Conservation (phyloP, 2,797 vertebrate species). For the Triplophysa bombifrons region DNA sequence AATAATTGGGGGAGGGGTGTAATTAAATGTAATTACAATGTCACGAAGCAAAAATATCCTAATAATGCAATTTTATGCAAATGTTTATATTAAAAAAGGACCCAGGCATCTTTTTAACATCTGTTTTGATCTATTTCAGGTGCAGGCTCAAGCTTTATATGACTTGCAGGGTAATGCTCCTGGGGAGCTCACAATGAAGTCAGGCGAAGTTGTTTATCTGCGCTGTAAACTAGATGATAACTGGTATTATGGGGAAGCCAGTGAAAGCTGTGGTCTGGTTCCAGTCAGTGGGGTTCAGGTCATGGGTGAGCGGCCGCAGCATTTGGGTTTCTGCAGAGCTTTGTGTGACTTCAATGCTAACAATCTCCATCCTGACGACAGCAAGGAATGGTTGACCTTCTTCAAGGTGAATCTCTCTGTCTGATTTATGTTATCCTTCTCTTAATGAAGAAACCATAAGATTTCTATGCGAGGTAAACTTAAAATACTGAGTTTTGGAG, state of each 20-base stretch:
- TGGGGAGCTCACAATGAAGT: conserved; percentile 78
- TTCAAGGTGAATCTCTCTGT: conserved; percentile 77
- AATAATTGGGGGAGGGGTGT: too few relatives aligned
- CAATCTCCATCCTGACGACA: conserved; percentile 75
- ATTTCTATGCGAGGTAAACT: not conserved
- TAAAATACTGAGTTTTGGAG: not conserved
- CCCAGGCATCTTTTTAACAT: not conserved
- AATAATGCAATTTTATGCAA: not conserved
- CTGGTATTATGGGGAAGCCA: conserved; percentile 80
- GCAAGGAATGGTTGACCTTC: conserved; percentile 81
- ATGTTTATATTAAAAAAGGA: not conserved
- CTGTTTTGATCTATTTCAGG: conserved; percentile 67
- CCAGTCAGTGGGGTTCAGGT: conserved; percentile 75
- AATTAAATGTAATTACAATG: too few relatives aligned
- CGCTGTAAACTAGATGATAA: conserved; percentile 82
- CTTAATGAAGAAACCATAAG: not conserved
- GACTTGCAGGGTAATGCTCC: conserved; percentile 76
- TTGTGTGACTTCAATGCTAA: conserved; percentile 83
- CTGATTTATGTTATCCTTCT: not conserved
- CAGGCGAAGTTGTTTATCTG: conserved; percentile 75
- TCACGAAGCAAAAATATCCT: not conserved
- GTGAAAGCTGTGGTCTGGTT: conserved; percentile 72
- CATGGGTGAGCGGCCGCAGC: conserved; percentile 75
- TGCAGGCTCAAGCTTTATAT: conserved; percentile 76
- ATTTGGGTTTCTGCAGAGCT: conserved; percentile 81